Evolutionary conservation across 2,888 invertebrate genomes (phyloP).

Genomic region (Belgica antarctica): DNA sequence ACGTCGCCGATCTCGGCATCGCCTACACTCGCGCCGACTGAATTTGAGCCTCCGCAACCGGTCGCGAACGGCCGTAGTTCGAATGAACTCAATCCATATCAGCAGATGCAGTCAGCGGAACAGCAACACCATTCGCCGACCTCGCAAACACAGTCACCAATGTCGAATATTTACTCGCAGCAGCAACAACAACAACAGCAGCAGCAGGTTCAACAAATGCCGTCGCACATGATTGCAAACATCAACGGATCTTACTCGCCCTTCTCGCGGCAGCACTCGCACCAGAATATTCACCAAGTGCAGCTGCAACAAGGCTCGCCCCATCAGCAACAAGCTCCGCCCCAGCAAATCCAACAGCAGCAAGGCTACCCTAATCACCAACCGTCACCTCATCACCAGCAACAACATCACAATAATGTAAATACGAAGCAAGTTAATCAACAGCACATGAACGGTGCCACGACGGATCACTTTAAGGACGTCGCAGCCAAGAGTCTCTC

Average conservation of each 20-base stretch:
- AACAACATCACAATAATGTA: constrained; percentile 46
- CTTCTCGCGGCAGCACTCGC: constrained; percentile 51
- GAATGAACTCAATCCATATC: constrained; percentile 53
- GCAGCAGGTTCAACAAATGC: constrained; percentile 38
- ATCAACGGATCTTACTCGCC: constrained; percentile 47
- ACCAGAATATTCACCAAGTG: neutral
- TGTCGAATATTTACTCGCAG: neutral
- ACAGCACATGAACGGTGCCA: neutral
- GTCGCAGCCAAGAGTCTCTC: constrained; percentile 83
- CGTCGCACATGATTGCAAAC: constrained; percentile 27
- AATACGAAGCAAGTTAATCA: constrained; percentile 45
- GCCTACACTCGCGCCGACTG: constrained; percentile 67
- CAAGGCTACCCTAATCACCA: constrained; percentile 46
- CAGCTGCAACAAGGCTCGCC: constrained; percentile 45
- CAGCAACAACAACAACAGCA: constrained; percentile 42
- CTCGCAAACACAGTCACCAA: constrained; percentile 33
- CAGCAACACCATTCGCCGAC: constrained; percentile 35
- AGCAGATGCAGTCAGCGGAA: constrained; percentile 50
- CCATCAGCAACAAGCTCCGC: constrained; percentile 43
- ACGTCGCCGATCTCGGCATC: constrained; percentile 68
- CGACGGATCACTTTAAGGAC: constrained; percentile 56
- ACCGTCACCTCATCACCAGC: constrained; percentile 45
- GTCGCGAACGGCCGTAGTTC: constrained; percentile 54
- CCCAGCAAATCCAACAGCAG: constrained; percentile 46
- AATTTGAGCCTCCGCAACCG: constrained; percentile 70